These are phyloP conservation scores for Drosophila teissieri DNA, from an alignment of 1,140 invertebrate genomes.

Conservation along the genomic window DNA sequence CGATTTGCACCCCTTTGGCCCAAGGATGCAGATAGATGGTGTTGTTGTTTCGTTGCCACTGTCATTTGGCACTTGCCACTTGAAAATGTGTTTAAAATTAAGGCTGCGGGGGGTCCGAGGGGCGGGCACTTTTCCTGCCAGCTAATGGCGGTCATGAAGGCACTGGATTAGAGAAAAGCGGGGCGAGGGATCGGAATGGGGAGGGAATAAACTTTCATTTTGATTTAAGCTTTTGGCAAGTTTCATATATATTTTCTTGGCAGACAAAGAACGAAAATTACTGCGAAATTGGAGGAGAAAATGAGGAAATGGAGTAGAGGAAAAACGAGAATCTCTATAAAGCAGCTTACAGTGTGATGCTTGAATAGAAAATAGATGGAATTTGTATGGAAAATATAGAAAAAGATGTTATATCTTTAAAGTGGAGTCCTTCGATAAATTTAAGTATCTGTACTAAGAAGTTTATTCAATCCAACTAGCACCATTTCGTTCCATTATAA, in stretches of 20 bases:
- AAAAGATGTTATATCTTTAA: neutral
- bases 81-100: conserved; percentile 58
- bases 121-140: conserved; percentile 31
- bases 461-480: too few species aligned
- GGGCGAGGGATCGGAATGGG: conserved; percentile 10
- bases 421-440: neutral
- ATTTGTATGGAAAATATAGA: neutral
- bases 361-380: neutral
- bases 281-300: conserved; percentile 22
- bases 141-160: conserved; percentile 56
- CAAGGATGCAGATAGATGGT: conserved; percentile 39
- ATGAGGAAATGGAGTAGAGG: neutral
- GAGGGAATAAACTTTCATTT: conserved; percentile 47
- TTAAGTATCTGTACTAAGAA: neutral
- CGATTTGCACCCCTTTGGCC: neutral
- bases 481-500: conserved; percentile 24
- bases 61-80: conserved; percentile 58
- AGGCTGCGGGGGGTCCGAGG: neutral
- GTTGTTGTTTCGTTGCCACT: conserved; percentile 40
- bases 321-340: conserved; percentile 9
- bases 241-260: conserved; percentile 54
- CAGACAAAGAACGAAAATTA: conserved; percentile 44
- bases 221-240: conserved; percentile 53
- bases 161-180: conserved; percentile 24
- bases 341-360: conserved; percentile 6